phyloP scores from a whole-genome alignment of 2,797 vertebrate genomes.

The Mus spretus region DNA sequence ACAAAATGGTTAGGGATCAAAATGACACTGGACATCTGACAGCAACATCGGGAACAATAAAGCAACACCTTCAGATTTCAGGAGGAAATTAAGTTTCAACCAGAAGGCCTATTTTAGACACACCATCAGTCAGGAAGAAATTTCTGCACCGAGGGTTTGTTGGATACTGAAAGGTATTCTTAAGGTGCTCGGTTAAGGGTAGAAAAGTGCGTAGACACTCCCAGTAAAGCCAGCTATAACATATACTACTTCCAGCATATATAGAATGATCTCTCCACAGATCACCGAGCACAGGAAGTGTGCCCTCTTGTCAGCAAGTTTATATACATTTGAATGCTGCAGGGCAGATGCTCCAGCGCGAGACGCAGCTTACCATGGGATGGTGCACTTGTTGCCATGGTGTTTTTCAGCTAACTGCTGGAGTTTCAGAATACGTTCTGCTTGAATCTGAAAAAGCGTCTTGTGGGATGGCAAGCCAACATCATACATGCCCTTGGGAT shows the following conservation, averaged over 20 bases:
- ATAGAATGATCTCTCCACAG: neutral
- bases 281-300: neutral
- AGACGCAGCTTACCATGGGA: slow-evolving; percentile 94
- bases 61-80: neutral
- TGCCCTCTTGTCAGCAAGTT: neutral
- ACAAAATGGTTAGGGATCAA: no score
- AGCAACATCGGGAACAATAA: neutral
- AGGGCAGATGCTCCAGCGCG: neutral
- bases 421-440: slow-evolving; percentile 95
- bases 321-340: neutral
- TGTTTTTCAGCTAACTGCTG: slow-evolving; percentile 93
- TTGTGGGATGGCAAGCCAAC: slow-evolving; percentile 96
- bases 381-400: slow-evolving; percentile 90
- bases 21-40: neutral
- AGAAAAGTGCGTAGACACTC: neutral
- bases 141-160: neutral
- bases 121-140: neutral
- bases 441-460: slow-evolving; percentile 99
- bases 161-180: neutral
- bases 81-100: neutral
- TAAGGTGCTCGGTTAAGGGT: neutral
- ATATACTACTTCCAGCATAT: neutral
- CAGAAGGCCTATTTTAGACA: neutral
- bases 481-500: slow-evolving; percentile 99
- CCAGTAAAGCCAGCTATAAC: neutral